Conservation (phyloP, 2,113 vertebrate species). For the Chaetops frenatus region DNA sequence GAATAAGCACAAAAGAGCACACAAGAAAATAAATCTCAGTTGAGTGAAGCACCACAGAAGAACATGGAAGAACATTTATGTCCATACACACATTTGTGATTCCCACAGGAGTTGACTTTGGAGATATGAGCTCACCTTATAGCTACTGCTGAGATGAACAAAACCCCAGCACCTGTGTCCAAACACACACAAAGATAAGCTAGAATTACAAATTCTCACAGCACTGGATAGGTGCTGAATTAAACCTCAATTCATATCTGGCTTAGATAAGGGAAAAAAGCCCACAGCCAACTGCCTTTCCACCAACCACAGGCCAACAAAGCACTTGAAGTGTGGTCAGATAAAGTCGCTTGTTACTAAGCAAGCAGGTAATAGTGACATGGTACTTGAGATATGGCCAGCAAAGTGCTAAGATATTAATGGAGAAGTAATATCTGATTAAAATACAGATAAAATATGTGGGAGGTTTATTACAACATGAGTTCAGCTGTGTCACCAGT, state of each 20-base stretch:
- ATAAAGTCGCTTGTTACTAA: background rate
- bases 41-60: background rate
- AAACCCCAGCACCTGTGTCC: background rate
- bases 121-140: background rate
- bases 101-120: background rate
- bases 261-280: background rate
- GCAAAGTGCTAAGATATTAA: background rate
- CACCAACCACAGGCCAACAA: background rate
- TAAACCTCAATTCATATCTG: background rate
- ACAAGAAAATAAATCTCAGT: background rate
- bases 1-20: background rate
- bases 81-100: accelerated
- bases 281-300: background rate
- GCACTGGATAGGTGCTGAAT: background rate
- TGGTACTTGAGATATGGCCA: background rate
- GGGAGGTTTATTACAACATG: background rate
- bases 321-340: background rate
- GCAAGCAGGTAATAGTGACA: background rate
- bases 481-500: background rate
- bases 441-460: background rate
- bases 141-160: background rate
- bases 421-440: background rate
- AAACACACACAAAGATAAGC: background rate
- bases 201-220: background rate
- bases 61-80: background rate